Evolutionary conservation across 2,113 vertebrate species (phyloP).

Genomic region (Cavia porcellus): DNA sequence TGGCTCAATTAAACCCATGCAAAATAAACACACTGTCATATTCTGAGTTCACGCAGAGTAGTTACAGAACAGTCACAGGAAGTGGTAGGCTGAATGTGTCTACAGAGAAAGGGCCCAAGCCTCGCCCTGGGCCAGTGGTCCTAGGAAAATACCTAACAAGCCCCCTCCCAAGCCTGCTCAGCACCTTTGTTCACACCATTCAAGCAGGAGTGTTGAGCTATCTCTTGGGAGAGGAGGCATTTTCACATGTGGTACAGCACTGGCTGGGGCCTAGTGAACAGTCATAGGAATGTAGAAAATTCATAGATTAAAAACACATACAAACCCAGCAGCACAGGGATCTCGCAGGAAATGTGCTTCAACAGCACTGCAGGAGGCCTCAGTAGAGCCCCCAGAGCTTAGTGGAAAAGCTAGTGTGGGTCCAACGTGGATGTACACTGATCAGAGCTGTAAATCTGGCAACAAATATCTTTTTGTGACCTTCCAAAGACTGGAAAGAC

Average conservation of each 20-base stretch:
- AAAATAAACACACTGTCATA: not conserved
- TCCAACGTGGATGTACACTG: not conserved
- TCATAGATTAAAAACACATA: constrained; percentile 53
- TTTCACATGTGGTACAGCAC: not conserved
- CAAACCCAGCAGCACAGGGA: not conserved
- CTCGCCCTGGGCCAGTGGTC: not conserved
- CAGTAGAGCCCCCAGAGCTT: not conserved
- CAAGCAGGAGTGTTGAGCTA: not conserved
- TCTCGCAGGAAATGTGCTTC: constrained; percentile 11
- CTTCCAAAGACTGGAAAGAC: not conserved
- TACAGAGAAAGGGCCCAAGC: too few species aligned
- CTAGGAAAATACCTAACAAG: not conserved
- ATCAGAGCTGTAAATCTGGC: constrained; percentile 29
- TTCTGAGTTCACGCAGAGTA: not conserved
- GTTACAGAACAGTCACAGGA: not conserved
- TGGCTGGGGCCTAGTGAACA: not conserved
- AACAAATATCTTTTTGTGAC: not conserved
- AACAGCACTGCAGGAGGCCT: not conserved
- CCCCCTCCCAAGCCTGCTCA: not conserved
- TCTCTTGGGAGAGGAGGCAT: not conserved
- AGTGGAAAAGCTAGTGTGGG: not conserved
- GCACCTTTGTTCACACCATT: not conserved
- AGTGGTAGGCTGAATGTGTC: not conserved
- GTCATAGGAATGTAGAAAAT: not conserved
- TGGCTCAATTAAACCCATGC: not conserved